Conservation (phyloP, 92 coral and sea anemone species). For the Micromussa lordhowensis region DNA sequence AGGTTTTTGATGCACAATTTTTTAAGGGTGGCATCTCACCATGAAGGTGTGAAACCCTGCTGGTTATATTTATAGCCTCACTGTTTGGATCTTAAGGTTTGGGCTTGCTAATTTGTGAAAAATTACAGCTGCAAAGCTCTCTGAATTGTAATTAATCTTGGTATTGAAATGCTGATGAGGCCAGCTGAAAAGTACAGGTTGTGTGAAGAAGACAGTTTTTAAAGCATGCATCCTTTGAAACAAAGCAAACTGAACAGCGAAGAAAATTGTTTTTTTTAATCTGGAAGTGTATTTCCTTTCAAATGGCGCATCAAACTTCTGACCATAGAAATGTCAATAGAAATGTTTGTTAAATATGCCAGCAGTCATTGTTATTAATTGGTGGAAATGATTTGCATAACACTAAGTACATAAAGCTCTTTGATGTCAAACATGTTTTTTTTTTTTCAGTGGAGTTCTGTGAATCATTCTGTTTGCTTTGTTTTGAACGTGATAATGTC, state of each 20-base stretch:
- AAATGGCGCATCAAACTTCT: neutral
- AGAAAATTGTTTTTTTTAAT: neutral
- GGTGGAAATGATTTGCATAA: constrained; percentile 9
- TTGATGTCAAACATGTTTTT: constrained; percentile 1
- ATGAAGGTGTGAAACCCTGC: neutral
- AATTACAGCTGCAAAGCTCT: constrained; percentile 33
- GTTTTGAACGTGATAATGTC: neutral
- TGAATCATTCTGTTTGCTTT: neutral
- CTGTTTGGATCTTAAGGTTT: neutral
- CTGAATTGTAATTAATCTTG: constrained; percentile 8
- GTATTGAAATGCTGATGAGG: constrained; percentile 22
- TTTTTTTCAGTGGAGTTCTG: neutral
- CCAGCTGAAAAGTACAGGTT: neutral
- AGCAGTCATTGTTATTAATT: neutral
- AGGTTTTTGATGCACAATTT: neutral
- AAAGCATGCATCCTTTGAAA: neutral
- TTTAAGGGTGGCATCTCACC: neutral
- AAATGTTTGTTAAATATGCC: neutral
- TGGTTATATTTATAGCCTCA: neutral
- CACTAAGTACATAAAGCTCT: neutral
- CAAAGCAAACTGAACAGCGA: neutral
- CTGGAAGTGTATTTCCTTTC: neutral
- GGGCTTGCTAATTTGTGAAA: constrained; percentile 36
- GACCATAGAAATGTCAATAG: neutral
- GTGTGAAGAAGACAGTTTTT: neutral